These are phyloP conservation scores for Micronycteris hirsuta DNA, from an alignment of 2,113 vertebrate genomes.

Conservation along the genomic window DNA sequence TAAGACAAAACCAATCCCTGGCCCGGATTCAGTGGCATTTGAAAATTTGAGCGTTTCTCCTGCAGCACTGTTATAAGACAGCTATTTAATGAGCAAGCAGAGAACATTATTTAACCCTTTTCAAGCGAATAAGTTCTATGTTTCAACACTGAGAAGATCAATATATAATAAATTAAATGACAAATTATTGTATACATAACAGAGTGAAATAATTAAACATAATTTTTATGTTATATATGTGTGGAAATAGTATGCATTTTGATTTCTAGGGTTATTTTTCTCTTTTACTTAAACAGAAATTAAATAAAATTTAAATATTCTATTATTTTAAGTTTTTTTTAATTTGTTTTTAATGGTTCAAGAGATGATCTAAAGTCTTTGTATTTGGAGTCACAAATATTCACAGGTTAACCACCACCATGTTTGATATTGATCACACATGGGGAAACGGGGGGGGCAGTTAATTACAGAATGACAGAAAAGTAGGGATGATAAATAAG, in stretches of 20 bases:
- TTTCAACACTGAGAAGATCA: constrained; percentile 45
- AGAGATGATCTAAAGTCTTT: not conserved
- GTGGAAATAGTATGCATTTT: constrained; percentile 13
- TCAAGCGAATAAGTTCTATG: not conserved
- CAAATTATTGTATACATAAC: not conserved
- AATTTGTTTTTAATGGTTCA: not conserved
- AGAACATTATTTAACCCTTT: constrained; percentile 50
- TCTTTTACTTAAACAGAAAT: constrained; percentile 26
- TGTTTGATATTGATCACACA: not conserved
- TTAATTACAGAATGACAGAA: not conserved
- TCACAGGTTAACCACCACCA: not conserved
- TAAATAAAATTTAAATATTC: not conserved
- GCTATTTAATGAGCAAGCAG: constrained; percentile 30
- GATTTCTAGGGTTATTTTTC: not conserved
- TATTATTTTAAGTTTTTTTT: not conserved
- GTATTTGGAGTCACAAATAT: not conserved
- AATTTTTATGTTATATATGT: not conserved
- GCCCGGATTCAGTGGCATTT: constrained; percentile 77
- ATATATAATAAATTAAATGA: not conserved
- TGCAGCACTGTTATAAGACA: not conserved
- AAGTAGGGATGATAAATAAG: not conserved
- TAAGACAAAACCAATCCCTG: constrained; percentile 40
- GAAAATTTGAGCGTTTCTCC: constrained; percentile 58
- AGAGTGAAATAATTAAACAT: not conserved
- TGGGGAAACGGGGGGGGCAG: not conserved